Base-by-base conservation (phyloP, 2,888 invertebrate genomes). In the Caenorhabditis sp. region DNA sequence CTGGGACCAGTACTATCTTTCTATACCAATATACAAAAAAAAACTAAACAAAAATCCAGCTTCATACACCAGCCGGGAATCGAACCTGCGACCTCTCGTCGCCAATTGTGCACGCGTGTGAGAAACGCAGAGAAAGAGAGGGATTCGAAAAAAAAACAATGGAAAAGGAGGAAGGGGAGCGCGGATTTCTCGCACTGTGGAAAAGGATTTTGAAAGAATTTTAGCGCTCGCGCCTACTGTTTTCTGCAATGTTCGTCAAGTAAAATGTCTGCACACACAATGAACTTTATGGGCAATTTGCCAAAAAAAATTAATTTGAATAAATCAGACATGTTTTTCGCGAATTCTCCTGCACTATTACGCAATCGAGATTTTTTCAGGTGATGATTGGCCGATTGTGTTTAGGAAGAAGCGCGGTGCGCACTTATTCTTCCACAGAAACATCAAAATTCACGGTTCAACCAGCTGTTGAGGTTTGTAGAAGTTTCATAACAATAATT, bases 321-420 rank as follows among this genome's bases (percentile, higher is more conserved):
- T 6, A 43, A 17, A 12, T 43, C 14, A 8, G 6, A 36, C 5
- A 12, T 36, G 36, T 36, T 36, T 36, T 36, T 36, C 36, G 12
- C 5, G 36, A 36, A 12, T 36, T 36, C 36, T 36, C 36, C n/a
- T n/a, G n/a, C n/a, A n/a, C n/a, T n/a, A 36, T 36, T 12, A 36
- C 36, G 12, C 5, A 36, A 8, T 36, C 36, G n/a, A n/a, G n/a
- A n/a, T n/a, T 36, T 17, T 68, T 62, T 49, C 49, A 50, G 60
- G 49, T 21, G 37, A 71, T 71, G 71, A 71, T 71, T 36, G 54
- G 71, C 23, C 51, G 71, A 24, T 36, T 71, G 37, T 66, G 71
- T 27, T 37, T 71, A 0, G 49, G 66, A 12, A 71, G 54, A 67
- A 58, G 55, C 14, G 37, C 66, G 0, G 19, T 63, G 8, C 71